These are phyloP conservation scores for Dendrophyllia cribrosa DNA, from an alignment of 64 coral and sea anemone species.

Conservation along the genomic window DNA sequence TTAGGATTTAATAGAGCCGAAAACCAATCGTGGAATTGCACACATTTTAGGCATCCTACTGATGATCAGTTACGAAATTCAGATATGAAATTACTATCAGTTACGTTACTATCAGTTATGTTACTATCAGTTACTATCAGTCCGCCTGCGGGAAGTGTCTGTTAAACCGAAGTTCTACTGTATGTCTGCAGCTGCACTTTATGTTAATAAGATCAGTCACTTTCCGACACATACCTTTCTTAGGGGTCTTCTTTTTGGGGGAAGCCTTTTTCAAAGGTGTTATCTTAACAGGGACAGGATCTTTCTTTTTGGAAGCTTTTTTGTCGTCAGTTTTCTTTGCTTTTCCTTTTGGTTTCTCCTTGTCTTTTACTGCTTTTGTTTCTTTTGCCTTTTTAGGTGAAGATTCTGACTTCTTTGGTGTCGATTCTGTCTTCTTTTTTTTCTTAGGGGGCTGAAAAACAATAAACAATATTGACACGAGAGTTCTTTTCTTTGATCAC, in stretches of 20 bases:
- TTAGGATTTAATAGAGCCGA: too few relatives aligned
- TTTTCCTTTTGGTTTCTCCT: constrained; percentile 17
- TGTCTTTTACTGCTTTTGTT: constrained; percentile 47
- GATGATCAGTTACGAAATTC: too few relatives aligned
- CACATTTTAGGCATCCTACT: too few relatives aligned
- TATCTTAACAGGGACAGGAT: constrained; percentile 89
- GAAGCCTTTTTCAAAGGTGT: constrained; percentile 84
- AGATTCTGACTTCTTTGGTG: constrained; percentile 55
- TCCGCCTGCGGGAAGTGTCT: too few relatives aligned
- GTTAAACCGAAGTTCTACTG: too few relatives aligned
- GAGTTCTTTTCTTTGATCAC: too few relatives aligned
- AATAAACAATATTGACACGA: background rate
- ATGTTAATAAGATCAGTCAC: background rate
- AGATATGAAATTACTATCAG: too few relatives aligned
- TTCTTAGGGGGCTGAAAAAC: constrained; percentile 85
- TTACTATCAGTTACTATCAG: too few relatives aligned
- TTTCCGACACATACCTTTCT: constrained; percentile 65
- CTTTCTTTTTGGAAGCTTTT: constrained; percentile 76
- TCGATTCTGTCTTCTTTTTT: constrained; percentile 76
- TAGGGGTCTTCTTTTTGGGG: constrained; percentile 82
- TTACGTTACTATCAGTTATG: too few relatives aligned
- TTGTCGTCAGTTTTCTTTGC: constrained; percentile 45
- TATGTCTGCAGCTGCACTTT: background rate
- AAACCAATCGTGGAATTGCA: too few relatives aligned
- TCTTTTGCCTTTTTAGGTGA: constrained; percentile 66